These are phyloP conservation scores for Tubulanus polymorphus DNA, from an alignment of 2,888 invertebrate genomes.

Conservation along the genomic window DNA sequence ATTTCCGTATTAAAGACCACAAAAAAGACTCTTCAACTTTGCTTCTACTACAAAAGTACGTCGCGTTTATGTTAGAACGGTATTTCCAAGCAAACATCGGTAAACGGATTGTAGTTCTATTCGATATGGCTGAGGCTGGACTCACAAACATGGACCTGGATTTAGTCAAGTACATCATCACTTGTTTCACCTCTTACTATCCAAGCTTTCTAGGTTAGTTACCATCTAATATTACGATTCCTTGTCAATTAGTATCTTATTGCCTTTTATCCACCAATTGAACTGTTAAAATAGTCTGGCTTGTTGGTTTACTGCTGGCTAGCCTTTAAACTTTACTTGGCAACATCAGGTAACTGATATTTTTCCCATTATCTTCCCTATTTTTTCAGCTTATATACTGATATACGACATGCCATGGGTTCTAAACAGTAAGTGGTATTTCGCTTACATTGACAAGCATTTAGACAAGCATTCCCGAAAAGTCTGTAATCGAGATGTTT, in stretches of 20 bases:
- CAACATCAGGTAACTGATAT: neutral
- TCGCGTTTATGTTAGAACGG: conserved; percentile 84
- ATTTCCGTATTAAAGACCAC: conserved; percentile 78
- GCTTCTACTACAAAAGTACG: conserved; percentile 71
- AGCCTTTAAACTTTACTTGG: neutral
- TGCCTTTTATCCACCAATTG: neutral
- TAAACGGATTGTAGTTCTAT: conserved; percentile 75
- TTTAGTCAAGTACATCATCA: conserved; percentile 79
- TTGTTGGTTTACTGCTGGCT: neutral
- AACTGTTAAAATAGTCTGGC: neutral
- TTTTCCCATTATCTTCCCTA: no score
- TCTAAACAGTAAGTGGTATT: conserved; percentile 65
- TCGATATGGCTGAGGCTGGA: conserved; percentile 86
- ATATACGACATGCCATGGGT: conserved; percentile 95
- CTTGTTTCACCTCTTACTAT: conserved; percentile 81
- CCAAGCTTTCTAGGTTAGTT: conserved; percentile 61
- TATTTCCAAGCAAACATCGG: conserved; percentile 53
- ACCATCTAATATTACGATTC: neutral
- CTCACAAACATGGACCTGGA: conserved; percentile 88
- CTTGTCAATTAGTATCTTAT: neutral
- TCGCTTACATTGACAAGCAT: neutral
- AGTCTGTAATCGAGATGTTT: conserved; percentile 3
- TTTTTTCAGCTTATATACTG: conserved; percentile 78
- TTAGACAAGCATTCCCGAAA: neutral
- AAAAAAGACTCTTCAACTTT: conserved; percentile 72